phyloP scores from a whole-genome alignment of 2,797 vertebrate genomes.

The Capromys pilorides region DNA sequence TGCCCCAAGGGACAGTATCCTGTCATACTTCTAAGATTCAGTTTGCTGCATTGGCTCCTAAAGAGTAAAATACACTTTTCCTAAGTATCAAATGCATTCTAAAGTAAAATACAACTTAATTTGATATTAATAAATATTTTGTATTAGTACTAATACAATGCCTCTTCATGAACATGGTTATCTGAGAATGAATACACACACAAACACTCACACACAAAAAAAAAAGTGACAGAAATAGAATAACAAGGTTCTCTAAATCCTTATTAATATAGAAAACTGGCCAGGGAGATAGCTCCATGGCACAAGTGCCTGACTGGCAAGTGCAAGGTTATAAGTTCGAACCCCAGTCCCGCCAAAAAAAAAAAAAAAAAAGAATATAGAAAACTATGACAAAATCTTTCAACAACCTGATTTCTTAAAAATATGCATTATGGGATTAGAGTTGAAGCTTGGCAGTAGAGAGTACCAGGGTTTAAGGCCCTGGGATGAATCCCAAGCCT shows the following conservation, averaged over 20 bases:
- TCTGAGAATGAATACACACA: not conserved
- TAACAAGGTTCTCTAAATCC: too few species aligned
- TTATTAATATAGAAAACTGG: too few species aligned
- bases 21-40: not conserved
- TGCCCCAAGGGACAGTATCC: not conserved
- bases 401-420: constrained; percentile 41
- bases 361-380: too few species aligned
- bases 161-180: constrained; percentile 11
- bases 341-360: too few species aligned
- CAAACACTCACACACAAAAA: not conserved
- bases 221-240: not conserved
- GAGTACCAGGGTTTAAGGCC: not conserved
- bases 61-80: not conserved
- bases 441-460: too few species aligned
- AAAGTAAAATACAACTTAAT: constrained; percentile 36
- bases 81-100: constrained; percentile 30
- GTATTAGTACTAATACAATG: not conserved
- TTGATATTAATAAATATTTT: constrained; percentile 38
- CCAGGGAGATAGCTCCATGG: too few species aligned
- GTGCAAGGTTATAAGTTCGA: too few species aligned
- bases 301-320: too few species aligned
- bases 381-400: not conserved
- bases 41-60: constrained; percentile 29
- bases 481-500: not conserved
- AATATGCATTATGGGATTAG: not conserved